Evolutionary conservation across 1,140 invertebrate species (phyloP), one percentile per base, ranked within the genome.

Genomic region (Drosophila murphyi): DNA sequence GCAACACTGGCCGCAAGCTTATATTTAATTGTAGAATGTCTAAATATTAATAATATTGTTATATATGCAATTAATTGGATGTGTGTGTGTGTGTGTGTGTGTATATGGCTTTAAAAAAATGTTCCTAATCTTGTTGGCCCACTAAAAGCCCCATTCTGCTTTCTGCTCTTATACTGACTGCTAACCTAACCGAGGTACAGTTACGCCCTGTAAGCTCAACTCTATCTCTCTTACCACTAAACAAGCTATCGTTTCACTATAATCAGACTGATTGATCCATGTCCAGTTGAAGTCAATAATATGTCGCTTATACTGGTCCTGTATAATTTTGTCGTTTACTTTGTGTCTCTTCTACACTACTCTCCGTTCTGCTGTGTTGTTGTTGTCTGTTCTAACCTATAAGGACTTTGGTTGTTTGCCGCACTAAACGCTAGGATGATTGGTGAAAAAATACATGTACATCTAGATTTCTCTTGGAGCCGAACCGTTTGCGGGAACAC

Each of bases 391-490:
- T 73, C 70, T 89, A 88, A 85, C 81, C 86, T 90, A 89, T 89
- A 89, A 89, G 85, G 85, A 89, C 85, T 89, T 89, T 89, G 85
- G 85, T 89, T 89, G 78, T 86, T 90, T 90, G 78, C 81, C 85
- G 86, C 85, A 81, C 83, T 88, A 88, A 77, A 81, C 80, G 81
- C 85, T 88, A 89, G 81, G 86, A 85, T 89, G 86, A 81, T 89
- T 85, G 85, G 78, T 89, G 86, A 81, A 90, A 89, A 89, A 89
- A 89, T 89, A 90, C 85, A 73, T 77, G 39, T 60, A 76, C 61
- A 80, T 85, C 64, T 81, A 89, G 59, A 83, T 85, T 68, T 78
- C 12, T 63, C 52, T 75, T 75, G 65, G 32, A 63, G 39, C 59
- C 37, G 20, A 54, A 45, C 41, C 34, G 12, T 8, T 28, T 65